Conservation (phyloP, 2,888 invertebrate genomes). For the Labia minor region DNA sequence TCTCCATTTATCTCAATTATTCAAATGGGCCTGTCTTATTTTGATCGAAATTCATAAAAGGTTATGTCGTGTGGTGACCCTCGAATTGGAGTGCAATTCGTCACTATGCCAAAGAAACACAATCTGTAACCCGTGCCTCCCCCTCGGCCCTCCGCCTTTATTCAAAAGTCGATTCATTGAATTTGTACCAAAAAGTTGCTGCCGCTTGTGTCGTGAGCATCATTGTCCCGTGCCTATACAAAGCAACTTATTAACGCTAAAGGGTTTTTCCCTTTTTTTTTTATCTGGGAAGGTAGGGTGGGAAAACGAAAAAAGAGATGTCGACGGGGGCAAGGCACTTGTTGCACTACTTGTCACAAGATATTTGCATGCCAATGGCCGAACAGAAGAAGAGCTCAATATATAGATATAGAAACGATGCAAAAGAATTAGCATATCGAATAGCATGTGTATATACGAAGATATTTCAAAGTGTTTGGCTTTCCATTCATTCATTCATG, state of each 20-base stretch:
- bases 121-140: neutral
- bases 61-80: neutral
- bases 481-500: constrained; percentile 1
- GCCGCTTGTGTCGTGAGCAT: neutral
- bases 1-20: too few species aligned
- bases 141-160: neutral
- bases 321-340: neutral
- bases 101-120: neutral
- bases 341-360: constrained; percentile 5
- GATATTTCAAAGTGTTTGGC: constrained; percentile 13
- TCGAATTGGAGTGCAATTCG: neutral
- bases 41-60: too few species aligned
- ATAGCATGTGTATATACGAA: constrained; percentile 4
- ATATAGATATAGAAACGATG: neutral
- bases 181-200: constrained; percentile 6
- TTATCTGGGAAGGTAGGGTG: neutral
- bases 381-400: neutral
- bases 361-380: constrained; percentile 13
- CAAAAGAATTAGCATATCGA: constrained; percentile 13
- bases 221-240: neutral
- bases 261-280: neutral
- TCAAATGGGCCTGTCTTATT: too few species aligned
- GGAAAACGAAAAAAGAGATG: neutral
- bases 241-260: constrained; percentile 13
- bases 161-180: neutral